These are phyloP conservation scores for Habrosyne pyritoides DNA, from an alignment of 2,888 invertebrate species.

Conservation along the genomic window DNA sequence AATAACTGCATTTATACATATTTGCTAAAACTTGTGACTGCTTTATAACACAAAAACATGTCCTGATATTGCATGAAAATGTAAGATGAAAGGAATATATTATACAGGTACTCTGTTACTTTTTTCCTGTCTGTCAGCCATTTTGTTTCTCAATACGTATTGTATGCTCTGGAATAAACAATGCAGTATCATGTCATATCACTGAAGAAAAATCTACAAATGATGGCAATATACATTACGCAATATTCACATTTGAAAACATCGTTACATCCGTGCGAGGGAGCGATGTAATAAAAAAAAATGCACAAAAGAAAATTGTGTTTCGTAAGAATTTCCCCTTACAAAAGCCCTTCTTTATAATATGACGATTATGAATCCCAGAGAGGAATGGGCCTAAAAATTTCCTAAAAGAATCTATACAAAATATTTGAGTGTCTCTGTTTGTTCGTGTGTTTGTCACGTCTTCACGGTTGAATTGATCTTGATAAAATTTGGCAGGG, in stretches of 20 bases:
- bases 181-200: not conserved
- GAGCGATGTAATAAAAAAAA: conserved; percentile 40
- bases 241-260: conserved; percentile 21
- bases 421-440: no score
- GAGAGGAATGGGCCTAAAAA: conserved; percentile 30
- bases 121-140: no score
- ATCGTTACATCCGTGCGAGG: conserved; percentile 20
- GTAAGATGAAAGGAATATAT: no score
- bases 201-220: not conserved
- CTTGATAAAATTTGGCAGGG: no score
- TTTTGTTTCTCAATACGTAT: no score
- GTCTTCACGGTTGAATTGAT: no score
- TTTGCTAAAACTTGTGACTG: no score
- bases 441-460: no score
- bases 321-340: conserved; percentile 37
- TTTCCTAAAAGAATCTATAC: conserved; percentile 31
- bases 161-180: not conserved
- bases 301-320: conserved; percentile 54
- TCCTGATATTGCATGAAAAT: no score
- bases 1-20: no score
- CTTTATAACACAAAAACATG: no score
- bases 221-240: conserved; percentile 14
- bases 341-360: conserved; percentile 44
- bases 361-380: conserved; percentile 44
- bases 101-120: no score